Evolutionary conservation across 2,888 invertebrate genomes (phyloP), one percentile per base, ranked within the genome.

Genomic region (Proisotoma minuta): DNA sequence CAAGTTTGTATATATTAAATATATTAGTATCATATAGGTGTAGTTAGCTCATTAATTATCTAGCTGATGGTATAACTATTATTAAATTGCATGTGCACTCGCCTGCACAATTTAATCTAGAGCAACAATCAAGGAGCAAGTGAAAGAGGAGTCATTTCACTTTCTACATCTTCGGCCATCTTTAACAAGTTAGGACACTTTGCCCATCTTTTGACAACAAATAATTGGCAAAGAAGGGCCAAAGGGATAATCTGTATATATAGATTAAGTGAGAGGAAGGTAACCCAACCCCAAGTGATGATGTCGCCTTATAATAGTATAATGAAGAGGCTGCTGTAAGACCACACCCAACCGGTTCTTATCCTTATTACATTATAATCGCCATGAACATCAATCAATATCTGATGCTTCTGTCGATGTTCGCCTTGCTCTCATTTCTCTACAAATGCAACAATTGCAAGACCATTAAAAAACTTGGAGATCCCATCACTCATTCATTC

Each of bases 261-360:
- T 43, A 43, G 8, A 15, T 18, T 43, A 43, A 43, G 43, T 4
- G 43, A 43, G 43, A 34, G 34, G 34, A 34, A 15, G 34, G 34
- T n/a, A n/a, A n/a, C n/a, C n/a, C n/a, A n/a, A n/a, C n/a, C n/a
- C n/a, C n/a, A n/a, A n/a, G 15, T 34, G 34, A 43, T 43, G 43
- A 43, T 43, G 43, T 5, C 18, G 43, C 43, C 43, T 43, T 5
- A n/a, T 15, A 43, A 15, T 43, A n/a, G 18, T 34, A 34, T 34
- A 34, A 34, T 43, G 43, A 43, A 43, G 43, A 43, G 43, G 43
- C 43, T 43, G 43, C 43, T 43, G 43, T n/a, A n/a, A n/a, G 43
- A 43, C 43, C 43, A 43, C 43, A 43, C 43, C 43, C 43, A 43
- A 43, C 43, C 43, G 43, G 43, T 43, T 43, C 20, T 20, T 43